These are phyloP conservation scores for Carollia perspicillata DNA, from an alignment of 2,113 vertebrate genomes.

Conservation along the genomic window DNA sequence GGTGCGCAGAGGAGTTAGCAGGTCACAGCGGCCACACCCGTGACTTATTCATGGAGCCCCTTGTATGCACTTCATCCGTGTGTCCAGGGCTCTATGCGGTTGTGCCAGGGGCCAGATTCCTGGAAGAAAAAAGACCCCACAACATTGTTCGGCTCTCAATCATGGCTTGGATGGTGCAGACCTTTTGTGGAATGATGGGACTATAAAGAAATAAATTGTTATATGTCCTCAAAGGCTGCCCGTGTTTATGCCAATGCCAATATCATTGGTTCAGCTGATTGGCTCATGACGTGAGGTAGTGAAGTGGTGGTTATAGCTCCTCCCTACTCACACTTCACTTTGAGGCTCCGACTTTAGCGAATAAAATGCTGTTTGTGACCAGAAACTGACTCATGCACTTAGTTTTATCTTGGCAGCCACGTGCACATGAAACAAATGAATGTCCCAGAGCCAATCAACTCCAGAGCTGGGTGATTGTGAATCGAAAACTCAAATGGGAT, in stretches of 20 bases:
- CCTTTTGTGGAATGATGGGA: neutral
- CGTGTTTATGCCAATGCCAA: rapidly evolving
- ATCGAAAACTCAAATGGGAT: neutral
- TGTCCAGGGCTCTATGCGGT: neutral
- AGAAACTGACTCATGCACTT: neutral
- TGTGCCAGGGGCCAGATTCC: neutral
- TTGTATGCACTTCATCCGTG: neutral
- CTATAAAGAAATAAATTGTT: neutral
- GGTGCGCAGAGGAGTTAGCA: neutral
- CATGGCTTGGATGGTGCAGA: neutral
- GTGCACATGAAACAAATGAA: neutral
- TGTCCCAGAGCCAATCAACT: neutral
- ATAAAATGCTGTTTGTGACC: neutral
- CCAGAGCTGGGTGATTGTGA: neutral
- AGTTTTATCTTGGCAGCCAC: neutral
- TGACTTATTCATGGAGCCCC: neutral
- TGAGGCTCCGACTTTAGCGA: neutral
- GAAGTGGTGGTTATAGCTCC: neutral
- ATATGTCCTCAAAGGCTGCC: neutral
- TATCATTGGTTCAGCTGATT: neutral
- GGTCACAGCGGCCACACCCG: neutral
- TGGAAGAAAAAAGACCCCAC: neutral
- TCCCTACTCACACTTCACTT: neutral
- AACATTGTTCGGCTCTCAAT: neutral
- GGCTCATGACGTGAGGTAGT: neutral